Evolutionary conservation across 2,888 invertebrate species (phyloP), one percentile per base, ranked within the genome.

Genomic region (Pristionchus fissidentatus): DNA sequence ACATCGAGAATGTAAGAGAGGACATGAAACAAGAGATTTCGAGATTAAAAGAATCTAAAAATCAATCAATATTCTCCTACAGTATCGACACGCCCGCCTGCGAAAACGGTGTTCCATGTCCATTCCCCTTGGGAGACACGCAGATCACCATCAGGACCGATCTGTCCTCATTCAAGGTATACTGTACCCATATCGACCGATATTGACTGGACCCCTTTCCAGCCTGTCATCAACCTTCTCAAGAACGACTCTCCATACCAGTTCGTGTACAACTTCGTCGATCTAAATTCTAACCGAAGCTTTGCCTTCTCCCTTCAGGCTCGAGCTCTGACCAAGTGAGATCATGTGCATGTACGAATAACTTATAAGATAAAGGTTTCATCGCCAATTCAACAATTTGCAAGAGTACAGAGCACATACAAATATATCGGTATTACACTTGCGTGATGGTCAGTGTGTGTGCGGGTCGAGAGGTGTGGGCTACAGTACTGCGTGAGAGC

Each of bases 181-280:
- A 7, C 43, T n/a, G 26, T 49, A 19, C 43, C 73, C 66, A 55
- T 55, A 15, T 55, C 4, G 10, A 13, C 22, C 66, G 13, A 35
- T 3, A 3, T 62, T 15, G 62, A 41, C 5, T 70, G 41, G 13
- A 41, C 41, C 41, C 57, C 29, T n/a, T 75, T 75, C 15, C 62
- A 57, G 35, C n/a, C 77, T 10, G 88, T 87, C 55, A 86, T 87
- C 77, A 57, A 46, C 32, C 82, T 87, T 41, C 80, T 87, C 66
- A 85, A 83, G 46, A 83, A 88, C 84, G 87, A 87, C 77, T 82
- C 87, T 35, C 87, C 87, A 3, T 87, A 87, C 49, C 87, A 87
- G 49, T 75, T 75, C 49, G 29, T 75, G 15, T 75, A 75, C 29
- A 26, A 5, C 22, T 75, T 75, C 29, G 29, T 32, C n/a, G 49